Evolutionary conservation across 2,888 invertebrate genomes (phyloP), one percentile per base, ranked within the genome.

Genomic region (Luperina testacea): DNA sequence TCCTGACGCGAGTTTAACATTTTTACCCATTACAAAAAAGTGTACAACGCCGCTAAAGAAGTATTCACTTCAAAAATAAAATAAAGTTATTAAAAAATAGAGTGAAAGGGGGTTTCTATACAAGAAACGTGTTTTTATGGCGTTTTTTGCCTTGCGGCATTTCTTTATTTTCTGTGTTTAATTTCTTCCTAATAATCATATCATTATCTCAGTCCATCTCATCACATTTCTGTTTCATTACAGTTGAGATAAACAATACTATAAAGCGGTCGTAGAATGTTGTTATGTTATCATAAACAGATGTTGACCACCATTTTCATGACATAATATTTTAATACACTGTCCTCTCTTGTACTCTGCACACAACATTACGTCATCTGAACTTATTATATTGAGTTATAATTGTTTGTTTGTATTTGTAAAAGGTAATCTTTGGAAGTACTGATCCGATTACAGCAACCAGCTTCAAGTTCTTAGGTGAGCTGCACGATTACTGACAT

Each of bases 271-370:
- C 32, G 32, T 68, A 68, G 15, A 32, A 32, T 67, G 3, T n/a
- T 72, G 20, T 45, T 32, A 72, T 67, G 20, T 24, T 24, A 24
- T 48, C 45, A 24, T 32, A 68, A 72, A 72, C 68, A 72, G 45
- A 32, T 32, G 48, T 73, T 48, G 32, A 69, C 48, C 17, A 32
- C 48, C 11, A 69, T 68, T 48, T 68, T 17, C 32, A 48, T 68
- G 48, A 48, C 59, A 59, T 59, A 15, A 38, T 38, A 38, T 38
- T 38, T 48, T 48, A 45, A 67, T 68, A 48, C 7, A 42, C 70
- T 38, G 48, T 42, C 11, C 17, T 27, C 4, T 42, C 24, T n/a
- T n/a, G 24, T 17, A 42, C 17, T 1, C 48, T 15, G 20, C 9
- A 27, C 20, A 74, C 6, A 20, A 71, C 24, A 45, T 17, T 13